phyloP scores from a whole-genome alignment of 1,140 invertebrate species.

The Trachelipus rathkii region DNA sequence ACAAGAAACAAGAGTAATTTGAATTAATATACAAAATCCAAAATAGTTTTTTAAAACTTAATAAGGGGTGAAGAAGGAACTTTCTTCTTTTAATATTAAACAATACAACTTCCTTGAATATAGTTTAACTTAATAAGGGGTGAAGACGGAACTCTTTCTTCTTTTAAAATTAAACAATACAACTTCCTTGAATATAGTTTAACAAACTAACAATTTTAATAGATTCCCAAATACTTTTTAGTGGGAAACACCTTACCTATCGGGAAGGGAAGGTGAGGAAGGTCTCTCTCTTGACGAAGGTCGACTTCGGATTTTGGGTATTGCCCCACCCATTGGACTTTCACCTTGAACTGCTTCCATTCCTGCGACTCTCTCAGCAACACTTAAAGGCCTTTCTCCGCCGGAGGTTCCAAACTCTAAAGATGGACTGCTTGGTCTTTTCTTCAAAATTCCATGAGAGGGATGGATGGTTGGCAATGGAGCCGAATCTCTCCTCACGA shows the following conservation, averaged over 20 bases:
- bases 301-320: constrained; percentile 12
- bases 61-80: too few relatives aligned
- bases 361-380: constrained; percentile 37
- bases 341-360: constrained; percentile 39
- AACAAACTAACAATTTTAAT: too few relatives aligned
- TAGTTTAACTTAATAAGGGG: too few relatives aligned
- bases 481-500: not conserved
- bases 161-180: too few relatives aligned
- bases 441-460: not conserved
- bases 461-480: not conserved
- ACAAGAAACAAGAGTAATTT: too few relatives aligned
- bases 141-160: too few relatives aligned
- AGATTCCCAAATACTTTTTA: too few relatives aligned
- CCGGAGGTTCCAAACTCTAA: constrained; percentile 16
- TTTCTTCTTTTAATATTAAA: too few relatives aligned
- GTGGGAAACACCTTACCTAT: not conserved
- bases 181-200: too few relatives aligned
- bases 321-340: not conserved
- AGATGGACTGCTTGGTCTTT: not conserved
- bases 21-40: too few relatives aligned
- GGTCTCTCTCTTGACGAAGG: constrained; percentile 2
- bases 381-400: constrained; percentile 45
- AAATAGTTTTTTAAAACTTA: too few relatives aligned
- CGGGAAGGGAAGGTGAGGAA: not conserved
- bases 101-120: too few relatives aligned